Evolutionary conservation across 2,888 invertebrate species (phyloP).

Genomic region (Thyatira batis): DNA sequence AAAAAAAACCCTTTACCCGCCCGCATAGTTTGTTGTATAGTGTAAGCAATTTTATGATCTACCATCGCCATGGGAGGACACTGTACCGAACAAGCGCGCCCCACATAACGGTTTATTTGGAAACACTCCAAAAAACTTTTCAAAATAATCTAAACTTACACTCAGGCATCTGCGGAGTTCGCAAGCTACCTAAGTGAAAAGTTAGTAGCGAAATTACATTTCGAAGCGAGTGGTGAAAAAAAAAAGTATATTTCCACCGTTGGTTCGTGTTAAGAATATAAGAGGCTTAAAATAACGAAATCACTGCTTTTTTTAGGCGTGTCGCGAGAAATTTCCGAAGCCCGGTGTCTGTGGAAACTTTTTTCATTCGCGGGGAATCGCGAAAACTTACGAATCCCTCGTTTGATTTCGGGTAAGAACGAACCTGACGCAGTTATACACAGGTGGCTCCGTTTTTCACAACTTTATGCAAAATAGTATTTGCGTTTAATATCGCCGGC

Average conservation of each 20-base stretch:
- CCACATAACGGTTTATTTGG: constrained; percentile 54
- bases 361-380: constrained; percentile 57
- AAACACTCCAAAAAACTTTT: constrained; percentile 65
- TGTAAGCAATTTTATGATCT: constrained; percentile 33
- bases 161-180: constrained; percentile 50
- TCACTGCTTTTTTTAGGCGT: constrained; percentile 43
- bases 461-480: constrained; percentile 56
- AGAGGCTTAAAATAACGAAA: constrained; percentile 70
- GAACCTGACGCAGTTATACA: constrained; percentile 39
- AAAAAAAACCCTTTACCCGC: no score
- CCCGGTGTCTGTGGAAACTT: constrained; percentile 45
- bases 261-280: constrained; percentile 66
- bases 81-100: constrained; percentile 13
- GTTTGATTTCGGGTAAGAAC: constrained; percentile 48
- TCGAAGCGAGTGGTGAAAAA: constrained; percentile 38
- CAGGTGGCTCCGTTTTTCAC: constrained; percentile 53
- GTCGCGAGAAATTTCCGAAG: constrained; percentile 42
- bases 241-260: constrained; percentile 45
- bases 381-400: constrained; percentile 40
- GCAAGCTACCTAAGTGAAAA: constrained; percentile 67
- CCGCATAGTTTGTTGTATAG: background rate
- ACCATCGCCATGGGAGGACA: constrained; percentile 17
- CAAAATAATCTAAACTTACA: constrained; percentile 63
- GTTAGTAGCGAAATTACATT: constrained; percentile 68
- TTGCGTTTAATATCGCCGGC: constrained; percentile 47